Base-by-base conservation (phyloP, 2,797 vertebrate genomes). In the Philypnodon macrostomus region DNA sequence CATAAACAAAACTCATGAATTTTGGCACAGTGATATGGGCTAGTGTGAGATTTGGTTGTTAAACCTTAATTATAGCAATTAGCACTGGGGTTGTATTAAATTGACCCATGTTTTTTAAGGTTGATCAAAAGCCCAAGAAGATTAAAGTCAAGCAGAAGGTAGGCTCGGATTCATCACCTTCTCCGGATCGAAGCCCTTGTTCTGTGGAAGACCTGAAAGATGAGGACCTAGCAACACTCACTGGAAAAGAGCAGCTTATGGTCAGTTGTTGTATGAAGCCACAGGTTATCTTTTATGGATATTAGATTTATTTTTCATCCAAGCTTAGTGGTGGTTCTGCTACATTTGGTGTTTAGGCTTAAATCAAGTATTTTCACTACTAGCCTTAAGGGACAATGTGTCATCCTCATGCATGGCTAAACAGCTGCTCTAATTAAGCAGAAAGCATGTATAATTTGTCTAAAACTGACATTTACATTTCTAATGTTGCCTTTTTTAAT, bases 231-330 rank as follows among this genome's bases (percentile, higher is more conserved):
- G 45, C 76, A 45, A 36, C 68, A 12, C 84, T 89, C 24, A 79
- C 83, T 11, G 77, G 82, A 53, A 87, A 83, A 75, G 84, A 90
- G 31, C 89, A 90, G 53, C 82, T 90, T 1, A 79, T 86, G 88
- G 89, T 91, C 79, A 19, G 45, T 7, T 23, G 17, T 1, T 12
- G 7, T 3, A 29, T 10, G 2, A 15, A 9, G 5, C 15, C 10
- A 14, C 11, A 24, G n/a, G n/a, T n/a, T n/a, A n/a, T n/a, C n/a
- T n/a, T n/a, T n/a, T n/a, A n/a, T n/a, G n/a, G n/a, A n/a, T n/a
- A n/a, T n/a, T n/a, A n/a, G n/a, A n/a, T n/a, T n/a, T n/a, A n/a
- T n/a, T n/a, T n/a, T n/a, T n/a, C n/a, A n/a, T n/a, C n/a, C n/a
- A n/a, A n/a, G n/a, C n/a, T n/a, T n/a, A n/a, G n/a, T n/a, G n/a